phyloP scores from a whole-genome alignment of 2,113 vertebrate genomes.

The Callopanchax toddi region DNA sequence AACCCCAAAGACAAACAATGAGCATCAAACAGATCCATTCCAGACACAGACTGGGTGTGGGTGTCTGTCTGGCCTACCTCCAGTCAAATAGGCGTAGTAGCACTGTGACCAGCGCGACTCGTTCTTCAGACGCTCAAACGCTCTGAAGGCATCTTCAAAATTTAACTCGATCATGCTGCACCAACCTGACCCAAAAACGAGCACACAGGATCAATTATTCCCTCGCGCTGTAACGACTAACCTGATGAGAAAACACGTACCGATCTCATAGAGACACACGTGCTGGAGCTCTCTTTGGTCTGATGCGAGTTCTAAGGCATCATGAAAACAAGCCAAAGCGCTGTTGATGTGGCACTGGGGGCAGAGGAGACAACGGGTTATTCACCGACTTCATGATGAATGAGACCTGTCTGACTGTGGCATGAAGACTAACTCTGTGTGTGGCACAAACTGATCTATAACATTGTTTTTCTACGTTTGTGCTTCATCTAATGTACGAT shows the following conservation, averaged over 20 bases:
- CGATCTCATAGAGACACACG: constrained; percentile 98
- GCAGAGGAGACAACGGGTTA: constrained; percentile 45
- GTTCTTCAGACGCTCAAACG: constrained; percentile 94
- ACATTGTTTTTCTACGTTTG: no score
- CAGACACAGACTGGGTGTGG: background rate
- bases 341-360: constrained; percentile 97
- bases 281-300: constrained; percentile 99
- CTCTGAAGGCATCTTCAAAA: constrained; percentile 90
- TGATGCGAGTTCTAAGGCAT: constrained; percentile 93
- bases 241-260: constrained; percentile 73
- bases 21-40: background rate
- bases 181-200: constrained; percentile 85
- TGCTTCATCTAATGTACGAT: no score
- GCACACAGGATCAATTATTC: background rate
- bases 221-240: background rate
- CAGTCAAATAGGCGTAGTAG: constrained; percentile 97
- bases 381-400: constrained; percentile 31
- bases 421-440: constrained; percentile 12
- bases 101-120: constrained; percentile 99
- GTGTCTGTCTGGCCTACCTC: constrained; percentile 78
- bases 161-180: constrained; percentile 99
- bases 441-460: no score
- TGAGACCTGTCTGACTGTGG: constrained; percentile 9
- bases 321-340: constrained; percentile 96
- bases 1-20: background rate